Percentiles rank a stretch among this genome's conserved stretches.
Conservation (phyloP, 1,140 invertebrate genomes). For the Achroia grisella region DNA sequence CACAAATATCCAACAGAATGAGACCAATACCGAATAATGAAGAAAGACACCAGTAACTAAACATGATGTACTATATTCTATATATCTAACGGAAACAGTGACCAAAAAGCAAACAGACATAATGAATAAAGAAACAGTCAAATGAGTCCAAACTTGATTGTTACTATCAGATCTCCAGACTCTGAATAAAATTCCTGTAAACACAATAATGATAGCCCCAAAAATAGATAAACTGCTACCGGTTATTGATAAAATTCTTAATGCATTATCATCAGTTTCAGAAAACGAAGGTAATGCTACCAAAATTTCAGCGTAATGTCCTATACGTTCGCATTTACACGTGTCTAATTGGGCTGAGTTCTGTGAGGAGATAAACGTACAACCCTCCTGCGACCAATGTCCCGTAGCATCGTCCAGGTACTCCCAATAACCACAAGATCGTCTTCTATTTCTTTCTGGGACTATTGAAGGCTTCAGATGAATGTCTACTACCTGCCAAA, state of each 20-base stretch:
- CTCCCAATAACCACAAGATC: not conserved
- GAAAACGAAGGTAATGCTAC: not conserved
- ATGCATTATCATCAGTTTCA: constrained; percentile 27
- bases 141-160: constrained; percentile 70
- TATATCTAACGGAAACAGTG: constrained; percentile 43
- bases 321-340: not conserved
- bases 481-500: not conserved
- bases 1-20: constrained; percentile 73
- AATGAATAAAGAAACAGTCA: constrained; percentile 58
- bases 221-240: constrained; percentile 63
- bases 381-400: not conserved
- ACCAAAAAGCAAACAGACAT: constrained; percentile 52
- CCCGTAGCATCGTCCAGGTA: not conserved
- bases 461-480: not conserved
- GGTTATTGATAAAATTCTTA: constrained; percentile 56
- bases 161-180: constrained; percentile 66
- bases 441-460: not conserved
- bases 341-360: not conserved
- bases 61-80: constrained; percentile 38
- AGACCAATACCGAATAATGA: constrained; percentile 65
- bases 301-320: not conserved
- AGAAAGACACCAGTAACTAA: constrained; percentile 56
- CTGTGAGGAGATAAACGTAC: not conserved
- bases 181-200: constrained; percentile 61
- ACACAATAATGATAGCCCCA: constrained; percentile 49